Conservation (phyloP, 2,113 vertebrate species). For the Oophaga pumilio region DNA sequence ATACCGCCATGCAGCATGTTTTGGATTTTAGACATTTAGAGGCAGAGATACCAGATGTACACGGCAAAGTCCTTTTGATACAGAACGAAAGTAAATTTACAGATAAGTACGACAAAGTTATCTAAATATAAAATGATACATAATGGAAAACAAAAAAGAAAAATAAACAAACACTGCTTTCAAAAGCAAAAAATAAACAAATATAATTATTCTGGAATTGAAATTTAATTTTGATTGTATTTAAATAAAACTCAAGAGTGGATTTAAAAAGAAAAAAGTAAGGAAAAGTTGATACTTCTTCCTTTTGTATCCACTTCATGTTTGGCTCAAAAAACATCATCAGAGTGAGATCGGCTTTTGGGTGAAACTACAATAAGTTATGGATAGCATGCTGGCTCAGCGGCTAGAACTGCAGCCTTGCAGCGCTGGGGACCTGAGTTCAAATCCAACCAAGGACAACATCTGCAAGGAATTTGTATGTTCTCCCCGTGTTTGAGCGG, state of each 20-base stretch:
- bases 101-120: neutral
- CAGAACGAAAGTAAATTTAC: neutral
- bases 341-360: neutral
- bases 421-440: too few species aligned
- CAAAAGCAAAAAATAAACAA: neutral
- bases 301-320: neutral
- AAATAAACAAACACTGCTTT: neutral
- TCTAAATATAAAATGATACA: neutral
- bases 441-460: too few species aligned
- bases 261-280: neutral
- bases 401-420: too few species aligned
- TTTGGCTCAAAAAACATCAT: neutral
- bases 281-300: neutral
- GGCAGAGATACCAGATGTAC: neutral
- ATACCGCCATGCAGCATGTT: conserved; percentile 6
- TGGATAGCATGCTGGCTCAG: too few species aligned
- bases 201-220: neutral
- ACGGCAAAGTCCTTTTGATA: neutral
- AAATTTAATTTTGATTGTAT: neutral
- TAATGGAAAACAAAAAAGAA: neutral
- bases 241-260: neutral
- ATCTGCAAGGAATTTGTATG: too few species aligned
- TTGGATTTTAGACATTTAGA: neutral
- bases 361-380: conserved; percentile 54
- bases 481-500: too few species aligned